A percentile compares a stretch with the other conserved stretches of the same genome.
These are phyloP conservation scores for Podotricha telesiphe DNA, from an alignment of 2,888 invertebrate genomes.

Conservation along the genomic window DNA sequence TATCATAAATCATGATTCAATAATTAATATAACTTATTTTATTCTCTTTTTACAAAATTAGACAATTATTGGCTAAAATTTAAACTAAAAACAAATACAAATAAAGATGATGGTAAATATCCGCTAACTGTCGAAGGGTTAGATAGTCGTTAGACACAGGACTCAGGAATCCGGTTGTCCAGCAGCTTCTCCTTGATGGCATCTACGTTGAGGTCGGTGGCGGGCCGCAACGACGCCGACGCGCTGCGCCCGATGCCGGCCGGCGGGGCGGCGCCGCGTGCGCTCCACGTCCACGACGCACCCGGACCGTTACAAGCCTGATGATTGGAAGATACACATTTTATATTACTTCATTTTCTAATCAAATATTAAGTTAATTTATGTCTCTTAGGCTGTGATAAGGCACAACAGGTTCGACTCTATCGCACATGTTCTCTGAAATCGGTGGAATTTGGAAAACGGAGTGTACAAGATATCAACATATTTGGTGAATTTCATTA, in stretches of 20 bases:
- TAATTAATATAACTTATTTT: neutral
- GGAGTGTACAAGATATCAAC: too few relatives aligned
- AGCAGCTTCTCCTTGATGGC: constrained; percentile 94
- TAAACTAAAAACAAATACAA: neutral
- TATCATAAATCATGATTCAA: neutral
- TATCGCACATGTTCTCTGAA: too few relatives aligned
- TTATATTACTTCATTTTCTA: too few relatives aligned
- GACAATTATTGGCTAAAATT: neutral
- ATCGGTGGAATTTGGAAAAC: too few relatives aligned
- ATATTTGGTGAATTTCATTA: too few relatives aligned
- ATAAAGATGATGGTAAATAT: neutral
- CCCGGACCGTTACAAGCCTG: constrained; percentile 82
- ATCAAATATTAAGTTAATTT: too few relatives aligned
- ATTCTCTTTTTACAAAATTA: constrained; percentile 5
- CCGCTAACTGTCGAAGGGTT: neutral
- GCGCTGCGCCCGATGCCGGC: constrained; percentile 69
- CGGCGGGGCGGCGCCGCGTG: constrained; percentile 70
- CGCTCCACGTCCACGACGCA: constrained; percentile 83
- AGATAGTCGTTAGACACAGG: constrained; percentile 88
- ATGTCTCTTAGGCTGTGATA: too few relatives aligned
- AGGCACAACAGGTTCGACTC: too few relatives aligned
- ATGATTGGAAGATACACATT: constrained; percentile 3
- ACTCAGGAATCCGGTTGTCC: constrained; percentile 93
- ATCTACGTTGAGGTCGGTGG: constrained; percentile 88
- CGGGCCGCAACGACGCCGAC: constrained; percentile 73